Evolutionary conservation across 1,140 invertebrate genomes (phyloP).

Genomic region (Papilio aristodemus): DNA sequence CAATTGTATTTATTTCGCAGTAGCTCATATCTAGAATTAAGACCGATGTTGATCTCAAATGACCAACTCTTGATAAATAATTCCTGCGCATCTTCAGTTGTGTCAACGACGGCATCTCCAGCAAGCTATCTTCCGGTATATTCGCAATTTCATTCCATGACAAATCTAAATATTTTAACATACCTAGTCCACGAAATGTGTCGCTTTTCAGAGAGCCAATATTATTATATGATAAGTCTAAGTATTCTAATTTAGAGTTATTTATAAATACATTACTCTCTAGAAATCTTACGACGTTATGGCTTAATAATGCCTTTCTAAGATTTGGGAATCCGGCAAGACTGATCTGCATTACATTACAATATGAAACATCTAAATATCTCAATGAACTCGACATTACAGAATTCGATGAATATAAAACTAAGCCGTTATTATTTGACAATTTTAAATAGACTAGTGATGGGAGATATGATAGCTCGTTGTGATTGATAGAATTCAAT

Average conservation of each 20-base stretch:
- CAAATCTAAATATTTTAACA: slow-evolving; percentile 82
- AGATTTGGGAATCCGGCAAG: slow-evolving; percentile 83
- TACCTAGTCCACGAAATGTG: slow-evolving; percentile 81
- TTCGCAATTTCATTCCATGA: slow-evolving; percentile 84
- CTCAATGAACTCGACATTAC: slow-evolving; percentile 80
- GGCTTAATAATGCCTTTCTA: slow-evolving; percentile 80
- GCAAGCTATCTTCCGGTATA: slow-evolving; percentile 80
- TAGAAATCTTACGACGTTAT: slow-evolving; percentile 82
- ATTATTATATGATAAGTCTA: slow-evolving; percentile 85
- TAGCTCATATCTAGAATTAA: slow-evolving; percentile 81
- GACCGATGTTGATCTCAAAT: slow-evolving; percentile 80
- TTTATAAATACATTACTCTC: slow-evolving; percentile 81
- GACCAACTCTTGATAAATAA: slow-evolving; percentile 82
- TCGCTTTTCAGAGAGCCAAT: slow-evolving; percentile 80
- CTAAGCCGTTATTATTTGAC: slow-evolving; percentile 80
- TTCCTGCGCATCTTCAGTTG: slow-evolving; percentile 84
- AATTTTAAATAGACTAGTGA: slow-evolving; percentile 78
- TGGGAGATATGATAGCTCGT: slow-evolving; percentile 76
- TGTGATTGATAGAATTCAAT: slow-evolving; percentile 71
- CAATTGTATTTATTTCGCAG: slow-evolving; percentile 82
- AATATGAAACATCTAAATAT: slow-evolving; percentile 83
- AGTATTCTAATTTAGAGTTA: slow-evolving; percentile 81
- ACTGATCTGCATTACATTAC: slow-evolving; percentile 83
- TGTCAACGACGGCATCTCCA: slow-evolving; percentile 80
- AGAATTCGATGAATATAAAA: slow-evolving; percentile 59